Base-by-base conservation (phyloP, 2,888 invertebrate genomes). In the Drosophila prostipennis region DNA sequence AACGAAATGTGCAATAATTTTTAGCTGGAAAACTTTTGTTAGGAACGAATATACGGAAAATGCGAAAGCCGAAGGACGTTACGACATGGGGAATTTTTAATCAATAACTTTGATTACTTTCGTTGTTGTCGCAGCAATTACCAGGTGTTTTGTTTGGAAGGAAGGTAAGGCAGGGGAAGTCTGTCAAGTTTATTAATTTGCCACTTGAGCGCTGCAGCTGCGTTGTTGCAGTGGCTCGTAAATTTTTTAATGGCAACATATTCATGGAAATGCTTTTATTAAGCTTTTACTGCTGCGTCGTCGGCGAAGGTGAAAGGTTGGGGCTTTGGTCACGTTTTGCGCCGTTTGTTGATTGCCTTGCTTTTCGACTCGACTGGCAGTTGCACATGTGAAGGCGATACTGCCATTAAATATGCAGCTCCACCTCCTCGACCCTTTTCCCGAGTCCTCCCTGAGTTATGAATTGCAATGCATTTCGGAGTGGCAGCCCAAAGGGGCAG, bases 71-170 rank as follows among this genome's bases (percentile, higher is more conserved):
- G 36, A 60, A 45, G 37, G 43, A 60, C 49, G 36, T 37, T 42
- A 26, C 40, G 53, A 64, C 53, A 61, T 69, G 55, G 14, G 53
- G 64, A 72, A 71, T 76, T 60, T 71, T 60, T 68, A 74, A 85
- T 81, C 77, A 85, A 80, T 85, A 80, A 73, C 73, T 79, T 82
- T 81, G 70, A 82, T 79, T 74, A 72, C 26, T 19, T 46, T 71
- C 63, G 69, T 67, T 51, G 58, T 52, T 69, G 68, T 14, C 45
- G 46, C 64, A 70, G 74, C 51, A 29, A 51, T 64, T 53, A 69
- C 64, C 10, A 19, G 45, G n/a, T 34, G 43, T 16, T 26, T 13
- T 29, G 14, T 26, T 13, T 29, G 14, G 5, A 34, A 5, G 34
- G 40, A 11, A 1, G 3, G 4, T 26, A 19, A 5, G 14, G 11